Base-by-base conservation (phyloP, 2,113 vertebrate species). In the Platichthys stellatus region DNA sequence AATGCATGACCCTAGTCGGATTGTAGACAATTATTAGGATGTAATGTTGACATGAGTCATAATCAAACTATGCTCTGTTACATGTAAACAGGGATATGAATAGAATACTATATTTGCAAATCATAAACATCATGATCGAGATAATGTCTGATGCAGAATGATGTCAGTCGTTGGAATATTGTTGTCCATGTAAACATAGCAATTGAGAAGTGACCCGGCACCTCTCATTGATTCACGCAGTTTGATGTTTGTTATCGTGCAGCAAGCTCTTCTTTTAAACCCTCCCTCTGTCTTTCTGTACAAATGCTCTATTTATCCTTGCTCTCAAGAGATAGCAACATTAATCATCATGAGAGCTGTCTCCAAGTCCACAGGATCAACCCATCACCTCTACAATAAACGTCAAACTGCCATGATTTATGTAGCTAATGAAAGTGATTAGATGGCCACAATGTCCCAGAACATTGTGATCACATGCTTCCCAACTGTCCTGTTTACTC, bases 391-490 rank as follows among this genome's bases (percentile, higher is more conserved):
- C 90, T 89, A 93, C 89, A 95, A 97, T 99, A 98, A 98, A 99
- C 86, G 97, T 97, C 97, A 96, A 89, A 91, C 89, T 82, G 92
- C 78, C 92, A 89, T 97, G 96, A 98, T 96, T 97, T 96, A 98
- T 96, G 95, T 88, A 93, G 93, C 95, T 95, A 94, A 95, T 95
- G 95, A 96, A 96, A 98, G 96, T 95, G 96, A 98, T 99, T 96
- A 96, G 96, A 95, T 93, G 78, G 81, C 84, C 63, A 61, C 87
- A 83, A 70, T 93, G 94, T 80, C 86, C 73, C 74, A 63, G 86
- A 86, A 84, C 83, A 86, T 69, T 91, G 68, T 85, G 90, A 72
- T 26, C 75, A 89, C 95, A 31, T 31, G 95, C 95, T 94, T 95
- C 91, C 94, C 81, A 24, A 86, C 89, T 60, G 80, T 92, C 76